Base-by-base conservation (phyloP, 1,140 invertebrate genomes). In the Drosophila nannoptera region DNA sequence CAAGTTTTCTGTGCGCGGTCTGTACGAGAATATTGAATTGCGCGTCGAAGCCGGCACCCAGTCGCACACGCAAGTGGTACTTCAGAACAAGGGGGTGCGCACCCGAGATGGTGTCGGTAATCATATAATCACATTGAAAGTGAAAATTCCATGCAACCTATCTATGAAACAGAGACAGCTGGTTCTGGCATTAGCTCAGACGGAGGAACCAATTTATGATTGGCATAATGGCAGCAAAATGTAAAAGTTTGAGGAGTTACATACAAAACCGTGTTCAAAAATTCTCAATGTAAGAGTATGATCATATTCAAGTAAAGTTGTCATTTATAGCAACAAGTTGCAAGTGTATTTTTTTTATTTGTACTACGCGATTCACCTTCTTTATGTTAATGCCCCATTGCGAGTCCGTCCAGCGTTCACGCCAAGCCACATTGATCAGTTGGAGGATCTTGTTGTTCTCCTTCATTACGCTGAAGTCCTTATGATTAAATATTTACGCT, bases 331-430 rank as follows among this genome's bases (percentile, higher is more conserved):
- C 35, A 52, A 48, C 29, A 16, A 35, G 52, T 36, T 64, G 22
- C 38, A 7, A 49, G 8, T 52, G 5, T 52, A 22, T 22, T 22
- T 2, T 22, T 22, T 22, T 3, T 22, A 22, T 22, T 22, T 22
- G 22, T 22, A 22, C 22, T 2, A 22, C 3, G 6, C 4, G 0
- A 29, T 88, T 90, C 87, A 93, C 95, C 22, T 95, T 95, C 92
- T 98, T 98, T 33, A 98, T 96, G 87, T 97, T 96, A 65, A 98
- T 97, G 32, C 97, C 97, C 97, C 97, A 99, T 90, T 97, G 95
- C 31, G 97, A 92, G 90, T 98, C 97, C 8, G 94, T 95, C 97
- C 97, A 98, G 56, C 97, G 91, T 91, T 98, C 97, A 78, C 96
- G 91, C 97, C 97, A 99, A 43, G 97, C 97, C 90, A 86, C 77